Percentiles rank a stretch among this genome's conserved stretches.
These are phyloP conservation scores for Notodonta dromedarius DNA, from an alignment of 2,888 invertebrate genomes.

Conservation along the genomic window DNA sequence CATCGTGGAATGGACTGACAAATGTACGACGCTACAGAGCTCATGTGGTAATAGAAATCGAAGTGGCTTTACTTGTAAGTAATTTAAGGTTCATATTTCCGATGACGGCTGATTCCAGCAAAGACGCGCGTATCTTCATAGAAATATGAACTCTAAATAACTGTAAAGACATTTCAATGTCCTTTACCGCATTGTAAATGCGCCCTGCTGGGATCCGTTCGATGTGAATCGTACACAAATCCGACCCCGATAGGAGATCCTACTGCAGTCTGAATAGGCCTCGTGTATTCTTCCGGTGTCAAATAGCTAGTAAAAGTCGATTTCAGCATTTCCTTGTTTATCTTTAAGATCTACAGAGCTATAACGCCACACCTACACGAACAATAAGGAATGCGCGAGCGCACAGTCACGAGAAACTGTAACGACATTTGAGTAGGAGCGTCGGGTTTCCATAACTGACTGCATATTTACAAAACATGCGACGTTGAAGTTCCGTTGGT, in stretches of 20 bases:
- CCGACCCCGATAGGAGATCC: not conserved
- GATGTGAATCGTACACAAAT: not conserved
- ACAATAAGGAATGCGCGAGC: slow-evolving; percentile 1
- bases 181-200: too few species aligned
- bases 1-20: too few species aligned
- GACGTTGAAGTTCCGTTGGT: not conserved
- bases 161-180: too few species aligned
- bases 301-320: not conserved
- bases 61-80: too few species aligned
- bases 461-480: not conserved
- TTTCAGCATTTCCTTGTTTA: not conserved
- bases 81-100: too few species aligned
- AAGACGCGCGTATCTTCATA: too few species aligned
- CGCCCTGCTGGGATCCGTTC: too few species aligned
- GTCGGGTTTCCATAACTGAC: not conserved
- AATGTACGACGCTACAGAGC: too few species aligned
- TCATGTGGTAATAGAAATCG: too few species aligned
- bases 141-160: too few species aligned
- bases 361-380: slow-evolving; percentile 6
- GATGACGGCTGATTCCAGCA: too few species aligned
- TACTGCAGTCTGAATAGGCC: not conserved
- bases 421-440: slow-evolving; percentile 3
- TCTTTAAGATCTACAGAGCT: slow-evolving; percentile 4
- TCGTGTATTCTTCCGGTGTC: not conserved
- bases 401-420: not conserved